phyloP scores from a whole-genome alignment of 2,888 invertebrate genomes.

The Cepaea hortensis region DNA sequence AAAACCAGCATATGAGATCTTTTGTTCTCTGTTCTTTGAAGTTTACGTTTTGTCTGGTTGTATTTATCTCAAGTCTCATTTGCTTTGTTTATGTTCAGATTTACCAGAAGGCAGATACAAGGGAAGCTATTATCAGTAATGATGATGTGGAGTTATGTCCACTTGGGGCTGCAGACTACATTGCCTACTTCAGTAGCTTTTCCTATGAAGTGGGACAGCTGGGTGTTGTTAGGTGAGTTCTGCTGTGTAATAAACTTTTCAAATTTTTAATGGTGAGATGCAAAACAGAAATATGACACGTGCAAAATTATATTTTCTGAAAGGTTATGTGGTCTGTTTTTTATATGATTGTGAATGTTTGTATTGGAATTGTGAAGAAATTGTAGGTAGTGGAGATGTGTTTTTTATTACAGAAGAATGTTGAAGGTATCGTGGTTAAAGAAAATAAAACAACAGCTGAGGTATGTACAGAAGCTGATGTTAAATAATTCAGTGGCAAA shows the following conservation, averaged over 20 bases:
- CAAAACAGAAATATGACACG: too few species aligned
- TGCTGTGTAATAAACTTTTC: neutral
- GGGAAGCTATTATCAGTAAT: neutral
- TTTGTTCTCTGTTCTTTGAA: too few species aligned
- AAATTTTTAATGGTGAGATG: neutral
- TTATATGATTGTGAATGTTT: neutral
- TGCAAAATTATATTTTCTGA: neutral
- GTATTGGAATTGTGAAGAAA: neutral
- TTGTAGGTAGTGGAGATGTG: neutral
- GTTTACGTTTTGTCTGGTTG: neutral
- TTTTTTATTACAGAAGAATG: too few species aligned
- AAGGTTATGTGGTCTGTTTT: neutral
- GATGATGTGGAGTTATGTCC: conserved; percentile 36
- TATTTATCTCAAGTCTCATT: neutral
- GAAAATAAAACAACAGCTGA: too few species aligned
- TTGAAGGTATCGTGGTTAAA: too few species aligned
- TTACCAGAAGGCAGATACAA: neutral
- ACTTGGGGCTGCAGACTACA: conserved; percentile 35
- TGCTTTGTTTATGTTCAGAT: conserved; percentile 5
- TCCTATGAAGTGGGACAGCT: conserved; percentile 70
- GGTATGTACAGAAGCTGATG: too few species aligned
- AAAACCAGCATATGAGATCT: too few species aligned
- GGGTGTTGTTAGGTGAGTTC: conserved; percentile 66
- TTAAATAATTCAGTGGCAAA: too few species aligned
- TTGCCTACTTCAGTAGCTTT: conserved; percentile 50